Conservation (phyloP, 1,140 invertebrate genomes). For the Brachionus sp. region DNA sequence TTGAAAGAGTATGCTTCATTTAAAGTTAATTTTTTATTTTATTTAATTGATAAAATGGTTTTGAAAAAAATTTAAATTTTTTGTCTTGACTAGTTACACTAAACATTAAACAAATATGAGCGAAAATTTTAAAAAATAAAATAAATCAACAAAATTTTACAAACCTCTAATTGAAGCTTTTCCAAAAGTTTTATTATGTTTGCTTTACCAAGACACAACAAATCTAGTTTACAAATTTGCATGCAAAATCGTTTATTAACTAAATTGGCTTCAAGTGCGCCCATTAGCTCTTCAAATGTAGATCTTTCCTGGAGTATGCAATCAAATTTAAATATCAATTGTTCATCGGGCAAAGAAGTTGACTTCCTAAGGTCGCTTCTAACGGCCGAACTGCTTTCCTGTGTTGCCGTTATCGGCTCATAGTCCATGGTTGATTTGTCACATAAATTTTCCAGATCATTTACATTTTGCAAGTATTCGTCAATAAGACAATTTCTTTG, state of each 20-base stretch:
- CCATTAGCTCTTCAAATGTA: conserved; percentile 34
- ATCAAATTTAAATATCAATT: conserved; percentile 42
- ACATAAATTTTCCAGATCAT: conserved; percentile 36
- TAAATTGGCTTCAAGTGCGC: conserved; percentile 12
- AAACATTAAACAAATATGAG: too few relatives aligned
- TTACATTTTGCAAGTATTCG: conserved; percentile 43
- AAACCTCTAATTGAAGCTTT: conserved; percentile 8
- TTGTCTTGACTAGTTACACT: too few relatives aligned
- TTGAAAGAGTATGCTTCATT: too few relatives aligned
- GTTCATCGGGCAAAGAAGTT: conserved; percentile 7
- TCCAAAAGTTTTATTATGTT: conserved; percentile 27
- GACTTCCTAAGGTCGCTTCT: conserved; percentile 32
- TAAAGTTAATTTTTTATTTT: too few relatives aligned
- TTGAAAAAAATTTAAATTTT: too few relatives aligned
- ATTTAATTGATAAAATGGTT: too few relatives aligned
- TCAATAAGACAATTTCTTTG: conserved; percentile 43
- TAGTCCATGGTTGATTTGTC: background rate
- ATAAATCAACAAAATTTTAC: background rate
- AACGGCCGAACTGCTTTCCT: background rate
- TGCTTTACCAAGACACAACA: conserved; percentile 21
- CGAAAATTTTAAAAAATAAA: background rate
- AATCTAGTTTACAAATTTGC: conserved; percentile 43
- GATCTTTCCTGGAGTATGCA: conserved; percentile 23
- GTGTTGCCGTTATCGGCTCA: background rate
- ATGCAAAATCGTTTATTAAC: conserved; percentile 18